A percentile compares a stretch with the other conserved stretches of the same genome.
These are phyloP conservation scores for Megaceryle maxima DNA, from an alignment of 2,113 vertebrate species.

Conservation along the genomic window DNA sequence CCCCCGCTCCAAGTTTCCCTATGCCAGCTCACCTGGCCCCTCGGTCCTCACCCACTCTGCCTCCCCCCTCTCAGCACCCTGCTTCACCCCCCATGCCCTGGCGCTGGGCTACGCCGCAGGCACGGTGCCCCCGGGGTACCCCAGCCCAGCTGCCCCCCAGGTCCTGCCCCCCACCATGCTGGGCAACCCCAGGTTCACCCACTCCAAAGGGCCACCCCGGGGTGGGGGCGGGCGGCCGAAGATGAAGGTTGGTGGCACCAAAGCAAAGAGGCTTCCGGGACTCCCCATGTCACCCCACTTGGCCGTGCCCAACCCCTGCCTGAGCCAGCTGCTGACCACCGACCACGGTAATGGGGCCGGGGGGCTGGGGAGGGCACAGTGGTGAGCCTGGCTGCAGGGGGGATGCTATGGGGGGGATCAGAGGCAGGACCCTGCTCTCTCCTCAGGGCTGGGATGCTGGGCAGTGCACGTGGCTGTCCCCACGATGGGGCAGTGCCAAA, in stretches of 20 bases:
- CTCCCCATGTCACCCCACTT: neutral
- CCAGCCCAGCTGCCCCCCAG: constrained; percentile 18
- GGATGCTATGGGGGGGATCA: neutral
- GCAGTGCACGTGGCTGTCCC: neutral
- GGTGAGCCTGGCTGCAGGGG: neutral
- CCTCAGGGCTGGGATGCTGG: neutral
- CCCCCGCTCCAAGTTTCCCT: constrained; percentile 39
- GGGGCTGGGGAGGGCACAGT: neutral
- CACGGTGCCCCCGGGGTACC: constrained; percentile 51
- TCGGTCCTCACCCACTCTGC: constrained; percentile 13
- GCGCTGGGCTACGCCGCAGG: constrained; percentile 53
- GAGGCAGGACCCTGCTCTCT: neutral
- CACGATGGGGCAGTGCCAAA: rapidly evolving
- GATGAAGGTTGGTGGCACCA: constrained; percentile 60
- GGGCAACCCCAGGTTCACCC: neutral
- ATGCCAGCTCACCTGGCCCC: neutral
- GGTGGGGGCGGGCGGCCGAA: constrained; percentile 57
- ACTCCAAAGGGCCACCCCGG: constrained; percentile 15
- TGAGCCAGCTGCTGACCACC: constrained; percentile 83
- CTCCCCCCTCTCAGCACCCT: constrained; percentile 63
- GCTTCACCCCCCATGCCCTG: constrained; percentile 3
- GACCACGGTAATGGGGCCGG: constrained; percentile 1
- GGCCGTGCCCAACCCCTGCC: constrained; percentile 70
- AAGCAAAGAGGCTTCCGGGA: constrained; percentile 6
- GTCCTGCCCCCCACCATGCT: neutral